Evolutionary conservation across 2,797 vertebrate genomes (phyloP), one percentile per base, ranked within the genome.

Genomic region (Pangasius macronema): DNA sequence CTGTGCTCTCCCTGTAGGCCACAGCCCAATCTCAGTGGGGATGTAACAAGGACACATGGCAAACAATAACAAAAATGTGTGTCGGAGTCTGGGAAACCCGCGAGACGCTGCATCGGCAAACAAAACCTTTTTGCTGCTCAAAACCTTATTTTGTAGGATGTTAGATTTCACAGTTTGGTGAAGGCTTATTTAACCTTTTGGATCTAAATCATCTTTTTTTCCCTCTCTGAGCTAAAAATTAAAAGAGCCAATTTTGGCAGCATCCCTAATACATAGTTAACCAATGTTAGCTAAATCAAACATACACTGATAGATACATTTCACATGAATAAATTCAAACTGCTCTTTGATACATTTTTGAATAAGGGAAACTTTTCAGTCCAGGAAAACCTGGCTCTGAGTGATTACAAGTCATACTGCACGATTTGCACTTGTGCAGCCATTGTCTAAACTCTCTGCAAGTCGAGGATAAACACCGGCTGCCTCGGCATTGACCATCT

Each of bases 31-130:
- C 81, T 33, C 81, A 65, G 61, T n/a, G 51, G 81, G 81, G 81
- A 82, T 49, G 9, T 1, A 27, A 22, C 42, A 33, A 65, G 18
- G 42, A 67, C 61, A 30, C 59, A 67, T 42, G 22, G 79, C 55
- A 81, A 81, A 82, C 81, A 82, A 82, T 46, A 82, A 79, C n/a
- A 76, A 27, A 75, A 49, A 16, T 7, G 39, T 30, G 13, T n/a
- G 24, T 42, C 39, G 59, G 3, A n/a, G 13, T 18, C 59, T 82
- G 59, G 1, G 14, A 65, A 65, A 18, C 59, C 39, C 39, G 1
- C 2, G 24, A 49, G 80, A 65, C 30, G 80, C 8, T 33, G 55
- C 51, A 79, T n/a, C 51, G 33, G 76, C 51, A 79, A 79, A 57
- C 53, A 59, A 51, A 77, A 24, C 4, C 7, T 18, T 13, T 75